Percentiles rank a stretch among this genome's conserved stretches.
These are phyloP conservation scores for Brachyistius frenatus DNA, from an alignment of 2,113 vertebrate genomes.

Conservation along the genomic window DNA sequence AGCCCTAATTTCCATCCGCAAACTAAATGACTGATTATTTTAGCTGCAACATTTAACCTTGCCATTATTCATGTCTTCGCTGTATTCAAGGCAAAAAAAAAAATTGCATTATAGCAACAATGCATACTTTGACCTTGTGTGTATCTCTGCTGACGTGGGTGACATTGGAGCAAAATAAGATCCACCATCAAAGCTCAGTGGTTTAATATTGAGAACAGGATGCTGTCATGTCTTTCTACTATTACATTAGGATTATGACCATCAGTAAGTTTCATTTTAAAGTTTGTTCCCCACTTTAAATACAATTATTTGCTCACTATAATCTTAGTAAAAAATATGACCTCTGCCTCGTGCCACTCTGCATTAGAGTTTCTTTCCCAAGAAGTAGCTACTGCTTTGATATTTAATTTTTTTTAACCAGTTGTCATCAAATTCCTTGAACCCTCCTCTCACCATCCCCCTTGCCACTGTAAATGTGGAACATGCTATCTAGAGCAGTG, in stretches of 20 bases:
- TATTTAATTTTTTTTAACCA: constrained; percentile 1
- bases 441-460: constrained; percentile 47
- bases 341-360: neutral
- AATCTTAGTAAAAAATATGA: neutral
- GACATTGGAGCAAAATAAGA: neutral
- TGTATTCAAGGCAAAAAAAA: neutral
- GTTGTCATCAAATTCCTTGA: constrained; percentile 60
- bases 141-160: neutral
- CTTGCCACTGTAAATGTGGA: constrained; percentile 73
- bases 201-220: constrained; percentile 29
- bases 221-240: constrained; percentile 7
- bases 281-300: neutral
- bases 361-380: neutral
- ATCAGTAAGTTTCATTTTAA: neutral
- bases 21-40: neutral
- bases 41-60: neutral
- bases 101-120: neutral
- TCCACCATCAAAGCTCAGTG: neutral
- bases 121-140: constrained; percentile 10
- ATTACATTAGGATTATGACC: neutral
- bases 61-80: neutral
- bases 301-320: neutral
- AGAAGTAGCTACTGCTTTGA: neutral
- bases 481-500: constrained; percentile 81
- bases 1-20: neutral